A percentile compares a stretch with the other conserved stretches of the same genome.
These are phyloP conservation scores for Timema cristinae DNA, from an alignment of 2,888 invertebrate genomes.

Conservation along the genomic window DNA sequence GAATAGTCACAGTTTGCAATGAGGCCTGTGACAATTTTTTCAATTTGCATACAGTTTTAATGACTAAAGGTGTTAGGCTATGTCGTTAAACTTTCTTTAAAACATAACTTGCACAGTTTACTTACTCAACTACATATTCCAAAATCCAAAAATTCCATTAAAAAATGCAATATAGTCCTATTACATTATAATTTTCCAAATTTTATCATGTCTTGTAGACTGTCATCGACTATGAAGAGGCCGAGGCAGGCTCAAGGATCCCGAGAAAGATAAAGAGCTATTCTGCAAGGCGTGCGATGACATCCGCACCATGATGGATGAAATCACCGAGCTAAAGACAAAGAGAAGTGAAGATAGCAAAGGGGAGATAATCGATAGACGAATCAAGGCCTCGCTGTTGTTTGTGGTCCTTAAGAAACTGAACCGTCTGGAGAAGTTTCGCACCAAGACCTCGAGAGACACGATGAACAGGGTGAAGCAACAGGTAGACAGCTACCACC, in stretches of 20 bases:
- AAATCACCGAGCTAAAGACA: conserved; percentile 63
- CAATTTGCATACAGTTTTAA: no score
- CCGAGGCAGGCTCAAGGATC: conserved; percentile 63
- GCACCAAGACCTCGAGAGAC: conserved; percentile 78
- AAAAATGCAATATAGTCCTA: no score
- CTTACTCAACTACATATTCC: no score
- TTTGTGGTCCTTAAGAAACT: conserved; percentile 84
- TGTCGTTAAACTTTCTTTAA: no score
- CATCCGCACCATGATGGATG: conserved; percentile 62
- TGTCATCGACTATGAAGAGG: conserved; percentile 68
- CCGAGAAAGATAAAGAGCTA: conserved; percentile 62
- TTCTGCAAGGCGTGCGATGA: conserved; percentile 68
- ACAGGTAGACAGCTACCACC: conserved; percentile 82
- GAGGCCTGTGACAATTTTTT: no score
- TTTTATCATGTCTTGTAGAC: conserved; percentile 47
- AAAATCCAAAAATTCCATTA: no score
- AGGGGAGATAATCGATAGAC: conserved; percentile 61
- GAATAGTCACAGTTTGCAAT: no score
- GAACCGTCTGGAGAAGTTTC: conserved; percentile 85
- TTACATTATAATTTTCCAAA: no score
- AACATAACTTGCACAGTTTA: no score
- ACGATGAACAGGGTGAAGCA: conserved; percentile 77
- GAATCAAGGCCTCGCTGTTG: conserved; percentile 68
- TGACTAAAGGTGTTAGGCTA: no score
- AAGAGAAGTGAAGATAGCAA: conserved; percentile 51